phyloP scores from a whole-genome alignment of 2,888 invertebrate genomes.

The Priocnemis perturbator region DNA sequence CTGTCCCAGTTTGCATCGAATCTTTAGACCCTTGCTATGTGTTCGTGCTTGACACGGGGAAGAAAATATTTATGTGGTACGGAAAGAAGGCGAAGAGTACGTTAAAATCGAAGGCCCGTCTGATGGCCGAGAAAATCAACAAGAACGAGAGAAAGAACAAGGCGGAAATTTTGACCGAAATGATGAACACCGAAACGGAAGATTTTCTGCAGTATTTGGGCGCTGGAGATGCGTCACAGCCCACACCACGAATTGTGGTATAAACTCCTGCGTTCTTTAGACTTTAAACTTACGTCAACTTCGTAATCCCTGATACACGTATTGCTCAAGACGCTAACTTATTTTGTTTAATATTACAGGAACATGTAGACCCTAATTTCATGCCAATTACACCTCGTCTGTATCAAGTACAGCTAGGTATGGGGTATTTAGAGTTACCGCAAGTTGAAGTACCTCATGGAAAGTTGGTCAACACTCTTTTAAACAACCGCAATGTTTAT shows the following conservation, averaged over 20 bases:
- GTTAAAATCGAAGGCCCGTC: constrained; percentile 88
- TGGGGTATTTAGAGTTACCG: constrained; percentile 98
- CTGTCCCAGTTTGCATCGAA: constrained; percentile 83
- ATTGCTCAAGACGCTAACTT: too few relatives aligned
- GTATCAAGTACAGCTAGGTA: constrained; percentile 97
- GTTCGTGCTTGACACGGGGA: constrained; percentile 92
- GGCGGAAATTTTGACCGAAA: constrained; percentile 90
- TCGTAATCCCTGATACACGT: too few relatives aligned
- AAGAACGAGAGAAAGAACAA: constrained; percentile 98
- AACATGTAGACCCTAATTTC: constrained; percentile 84
- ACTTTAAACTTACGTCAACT: too few relatives aligned
- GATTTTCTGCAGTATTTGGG: constrained; percentile 91
- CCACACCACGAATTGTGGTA: constrained; percentile 76
- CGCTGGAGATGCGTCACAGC: constrained; percentile 77
- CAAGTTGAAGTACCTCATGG: constrained; percentile 89
- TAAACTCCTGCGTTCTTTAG: too few relatives aligned
- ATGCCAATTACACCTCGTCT: constrained; percentile 83
- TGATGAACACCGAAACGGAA: constrained; percentile 87
- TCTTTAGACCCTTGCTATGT: constrained; percentile 94
- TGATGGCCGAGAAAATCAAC: constrained; percentile 98
- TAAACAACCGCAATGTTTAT: constrained; percentile 95
- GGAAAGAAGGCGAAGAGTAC: constrained; percentile 92
- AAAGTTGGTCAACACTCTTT: constrained; percentile 85
- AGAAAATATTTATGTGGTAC: constrained; percentile 93
- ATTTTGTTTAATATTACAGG: constrained; percentile 74